These are phyloP conservation scores for Gracilinanus agilis DNA, from an alignment of 2,113 vertebrate species.

Conservation along the genomic window DNA sequence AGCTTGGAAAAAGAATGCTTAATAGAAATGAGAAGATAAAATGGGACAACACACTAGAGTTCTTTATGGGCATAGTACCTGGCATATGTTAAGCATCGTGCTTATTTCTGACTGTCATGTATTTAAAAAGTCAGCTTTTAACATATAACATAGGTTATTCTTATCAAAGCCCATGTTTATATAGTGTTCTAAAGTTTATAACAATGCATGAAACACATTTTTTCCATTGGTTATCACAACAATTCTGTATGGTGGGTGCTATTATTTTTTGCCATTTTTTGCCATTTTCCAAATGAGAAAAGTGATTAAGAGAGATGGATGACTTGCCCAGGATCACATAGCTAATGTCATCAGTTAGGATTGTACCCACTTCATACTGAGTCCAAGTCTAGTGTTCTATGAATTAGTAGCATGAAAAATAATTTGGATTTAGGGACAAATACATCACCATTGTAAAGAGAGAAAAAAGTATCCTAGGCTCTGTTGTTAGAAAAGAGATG, in stretches of 20 bases:
- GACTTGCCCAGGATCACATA: background rate
- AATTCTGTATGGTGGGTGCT: background rate
- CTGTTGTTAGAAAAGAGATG: background rate
- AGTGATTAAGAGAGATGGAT: background rate
- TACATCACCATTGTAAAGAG: background rate
- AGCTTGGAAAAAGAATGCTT: background rate
- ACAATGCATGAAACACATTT: background rate
- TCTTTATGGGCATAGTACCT: background rate
- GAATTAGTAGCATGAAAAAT: background rate
- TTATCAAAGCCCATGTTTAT: background rate
- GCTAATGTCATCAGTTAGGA: background rate
- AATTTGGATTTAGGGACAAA: background rate
- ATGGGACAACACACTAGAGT: background rate
- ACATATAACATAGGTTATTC: background rate
- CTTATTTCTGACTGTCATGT: background rate
- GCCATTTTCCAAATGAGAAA: background rate
- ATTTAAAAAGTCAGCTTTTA: background rate
- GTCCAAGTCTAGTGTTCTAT: background rate
- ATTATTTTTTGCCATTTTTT: no score
- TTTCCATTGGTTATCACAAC: background rate
- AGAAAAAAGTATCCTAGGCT: background rate
- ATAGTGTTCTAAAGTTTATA: background rate
- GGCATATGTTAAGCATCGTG: background rate
- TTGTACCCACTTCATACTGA: background rate
- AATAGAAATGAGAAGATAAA: background rate